Conservation (phyloP, 2,797 vertebrate species). For the Gambelia wislizenii region DNA sequence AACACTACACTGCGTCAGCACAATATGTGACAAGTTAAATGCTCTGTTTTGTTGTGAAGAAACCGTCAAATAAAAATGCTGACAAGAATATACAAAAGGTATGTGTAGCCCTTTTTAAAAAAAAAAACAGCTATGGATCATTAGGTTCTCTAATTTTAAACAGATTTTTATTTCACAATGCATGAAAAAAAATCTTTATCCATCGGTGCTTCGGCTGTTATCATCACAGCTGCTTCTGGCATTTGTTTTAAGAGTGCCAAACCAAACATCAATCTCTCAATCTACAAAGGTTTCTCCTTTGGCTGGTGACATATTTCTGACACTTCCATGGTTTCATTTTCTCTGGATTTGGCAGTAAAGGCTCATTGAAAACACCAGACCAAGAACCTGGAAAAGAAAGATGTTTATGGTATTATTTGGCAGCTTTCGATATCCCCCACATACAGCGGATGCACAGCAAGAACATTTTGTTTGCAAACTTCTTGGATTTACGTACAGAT, state of each 20-base stretch:
- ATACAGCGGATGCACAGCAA: constrained; percentile 25
- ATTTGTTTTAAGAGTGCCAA: constrained; percentile 51
- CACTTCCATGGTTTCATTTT: constrained; percentile 71
- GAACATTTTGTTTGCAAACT: constrained; percentile 63
- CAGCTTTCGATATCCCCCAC: constrained; percentile 51
- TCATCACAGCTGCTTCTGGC: constrained; percentile 45
- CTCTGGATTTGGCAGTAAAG: constrained; percentile 80
- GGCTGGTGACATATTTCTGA: constrained; percentile 49
- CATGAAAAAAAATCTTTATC: constrained; percentile 34
- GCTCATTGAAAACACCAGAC: constrained; percentile 80
- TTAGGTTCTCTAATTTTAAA: constrained; percentile 60
- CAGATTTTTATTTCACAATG: constrained; percentile 53
- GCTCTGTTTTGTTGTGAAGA: constrained; percentile 24
- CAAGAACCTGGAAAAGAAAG: constrained; percentile 79
- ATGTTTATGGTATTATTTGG: constrained; percentile 67
- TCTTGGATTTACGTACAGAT: constrained; percentile 52
- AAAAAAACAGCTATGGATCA: constrained; percentile 63
- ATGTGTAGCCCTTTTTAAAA: constrained; percentile 60
- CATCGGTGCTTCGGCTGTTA: constrained; percentile 25
- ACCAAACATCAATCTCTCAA: constrained; percentile 52
- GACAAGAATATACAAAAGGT: constrained; percentile 47
- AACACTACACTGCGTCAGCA: not conserved
- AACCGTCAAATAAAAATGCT: constrained; percentile 51
- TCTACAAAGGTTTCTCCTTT: constrained; percentile 58
- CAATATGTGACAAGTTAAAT: not conserved